Conservation (phyloP, 2,888 invertebrate genomes). For the Myopa testacea region DNA sequence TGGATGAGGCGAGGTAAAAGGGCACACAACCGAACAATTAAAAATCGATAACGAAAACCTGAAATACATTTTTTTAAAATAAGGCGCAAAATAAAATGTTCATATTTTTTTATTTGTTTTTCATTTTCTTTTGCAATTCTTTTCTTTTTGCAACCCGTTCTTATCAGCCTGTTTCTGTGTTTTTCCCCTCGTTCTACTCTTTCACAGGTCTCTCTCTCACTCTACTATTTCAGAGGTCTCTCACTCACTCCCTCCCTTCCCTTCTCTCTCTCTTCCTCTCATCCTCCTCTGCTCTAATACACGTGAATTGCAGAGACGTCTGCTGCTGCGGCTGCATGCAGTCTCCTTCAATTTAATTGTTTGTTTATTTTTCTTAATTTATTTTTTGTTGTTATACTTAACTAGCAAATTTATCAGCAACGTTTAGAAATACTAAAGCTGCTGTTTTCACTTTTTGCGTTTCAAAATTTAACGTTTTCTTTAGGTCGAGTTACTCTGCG, state of each 20-base stretch:
- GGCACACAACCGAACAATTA: too few relatives aligned
- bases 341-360: conserved; percentile 20
- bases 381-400: conserved; percentile 10
- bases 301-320: conserved; percentile 3
- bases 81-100: too few relatives aligned
- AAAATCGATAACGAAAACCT: too few relatives aligned
- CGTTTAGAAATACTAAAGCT: conserved; percentile 21
- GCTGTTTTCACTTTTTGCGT: conserved; percentile 27
- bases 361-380: conserved; percentile 5
- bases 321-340: background rate
- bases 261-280: background rate
- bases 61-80: too few relatives aligned
- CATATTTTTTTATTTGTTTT: background rate
- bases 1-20: too few relatives aligned
- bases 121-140: background rate
- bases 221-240: background rate
- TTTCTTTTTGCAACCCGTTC: background rate
- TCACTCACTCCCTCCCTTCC: background rate
- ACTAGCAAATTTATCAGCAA: conserved; percentile 2
- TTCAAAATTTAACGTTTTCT: conserved; percentile 20
- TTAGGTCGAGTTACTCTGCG: conserved; percentile 12
- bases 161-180: background rate
- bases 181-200: background rate
- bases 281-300: background rate
- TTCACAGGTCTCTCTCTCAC: background rate